Conservation (phyloP, 2,797 vertebrate genomes). For the Gambusia yucatana region DNA sequence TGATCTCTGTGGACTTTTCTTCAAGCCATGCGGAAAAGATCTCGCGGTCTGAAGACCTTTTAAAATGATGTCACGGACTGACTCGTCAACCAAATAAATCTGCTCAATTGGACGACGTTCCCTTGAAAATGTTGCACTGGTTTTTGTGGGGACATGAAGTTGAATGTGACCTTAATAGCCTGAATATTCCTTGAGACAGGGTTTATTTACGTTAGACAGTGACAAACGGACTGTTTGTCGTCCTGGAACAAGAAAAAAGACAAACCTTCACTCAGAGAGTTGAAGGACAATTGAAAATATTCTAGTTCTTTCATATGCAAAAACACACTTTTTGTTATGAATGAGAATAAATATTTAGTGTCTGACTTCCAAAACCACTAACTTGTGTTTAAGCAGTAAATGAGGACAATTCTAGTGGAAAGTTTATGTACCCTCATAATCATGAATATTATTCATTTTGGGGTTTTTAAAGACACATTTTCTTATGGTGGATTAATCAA, state of each 20-base stretch:
- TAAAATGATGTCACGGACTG: slow-evolving; percentile 80
- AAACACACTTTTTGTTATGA: slow-evolving; percentile 54
- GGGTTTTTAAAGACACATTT: not conserved
- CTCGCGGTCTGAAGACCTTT: slow-evolving; percentile 53
- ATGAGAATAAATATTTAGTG: slow-evolving; percentile 42
- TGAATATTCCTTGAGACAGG: slow-evolving; percentile 65
- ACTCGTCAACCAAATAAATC: slow-evolving; percentile 60
- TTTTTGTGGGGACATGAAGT: slow-evolving; percentile 43
- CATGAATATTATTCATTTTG: not conserved
- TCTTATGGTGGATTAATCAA: not conserved
- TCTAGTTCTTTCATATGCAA: slow-evolving; percentile 76
- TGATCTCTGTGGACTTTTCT: slow-evolving; percentile 60
- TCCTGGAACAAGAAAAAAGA: slow-evolving; percentile 27
- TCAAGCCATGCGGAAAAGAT: slow-evolving; percentile 69
- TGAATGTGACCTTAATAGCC: slow-evolving; percentile 54
- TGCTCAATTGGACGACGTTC: slow-evolving; percentile 46
- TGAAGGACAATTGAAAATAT: slow-evolving; percentile 25
- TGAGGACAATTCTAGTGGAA: not conserved
- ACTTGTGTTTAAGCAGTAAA: slow-evolving; percentile 33
- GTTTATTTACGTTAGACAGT: slow-evolving; percentile 41
- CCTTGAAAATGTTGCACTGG: slow-evolving; percentile 49
- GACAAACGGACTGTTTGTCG: slow-evolving; percentile 21
- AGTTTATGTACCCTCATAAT: not conserved
- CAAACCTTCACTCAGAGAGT: slow-evolving; percentile 30
- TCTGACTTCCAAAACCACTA: slow-evolving; percentile 46